These are phyloP conservation scores for Hafferia zeledoni DNA, from an alignment of 2,797 vertebrate species.

Conservation along the genomic window DNA sequence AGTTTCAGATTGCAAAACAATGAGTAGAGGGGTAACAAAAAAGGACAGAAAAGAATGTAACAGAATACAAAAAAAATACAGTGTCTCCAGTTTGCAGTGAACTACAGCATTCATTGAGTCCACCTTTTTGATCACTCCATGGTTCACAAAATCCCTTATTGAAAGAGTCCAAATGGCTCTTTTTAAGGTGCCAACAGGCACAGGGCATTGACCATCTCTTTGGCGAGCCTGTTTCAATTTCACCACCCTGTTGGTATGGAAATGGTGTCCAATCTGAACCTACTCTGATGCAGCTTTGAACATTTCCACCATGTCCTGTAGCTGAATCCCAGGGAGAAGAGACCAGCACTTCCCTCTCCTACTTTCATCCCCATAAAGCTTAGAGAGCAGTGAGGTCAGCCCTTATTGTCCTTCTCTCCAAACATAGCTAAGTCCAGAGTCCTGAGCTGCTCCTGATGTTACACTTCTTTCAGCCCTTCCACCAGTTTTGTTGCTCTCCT, in stretches of 20 bases:
- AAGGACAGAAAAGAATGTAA: too few species aligned
- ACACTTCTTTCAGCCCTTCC: background rate
- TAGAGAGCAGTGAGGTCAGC: rapidly evolving
- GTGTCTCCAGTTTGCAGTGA: background rate
- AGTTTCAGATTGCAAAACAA: background rate
- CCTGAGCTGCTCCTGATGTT: background rate
- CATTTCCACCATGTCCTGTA: rapidly evolving
- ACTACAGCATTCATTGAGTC: background rate
- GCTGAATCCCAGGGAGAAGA: background rate
- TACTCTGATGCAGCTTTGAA: background rate
- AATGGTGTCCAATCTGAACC: background rate
- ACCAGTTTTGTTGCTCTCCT: background rate
- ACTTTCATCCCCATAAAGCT: background rate
- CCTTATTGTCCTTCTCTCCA: background rate
- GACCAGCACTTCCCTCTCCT: background rate
- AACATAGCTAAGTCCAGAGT: background rate
- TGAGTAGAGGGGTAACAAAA: background rate
- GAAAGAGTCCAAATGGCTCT: background rate
- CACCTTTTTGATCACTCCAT: background rate
- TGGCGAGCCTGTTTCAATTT: background rate
- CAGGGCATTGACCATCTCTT: rapidly evolving
- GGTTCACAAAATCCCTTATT: background rate
- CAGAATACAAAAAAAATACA: background rate
- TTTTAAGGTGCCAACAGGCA: background rate
- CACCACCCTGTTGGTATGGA: background rate